Evolutionary conservation across 2,113 vertebrate species (phyloP), one percentile per base, ranked within the genome.

Genomic region (Elephantulus edwardii): DNA sequence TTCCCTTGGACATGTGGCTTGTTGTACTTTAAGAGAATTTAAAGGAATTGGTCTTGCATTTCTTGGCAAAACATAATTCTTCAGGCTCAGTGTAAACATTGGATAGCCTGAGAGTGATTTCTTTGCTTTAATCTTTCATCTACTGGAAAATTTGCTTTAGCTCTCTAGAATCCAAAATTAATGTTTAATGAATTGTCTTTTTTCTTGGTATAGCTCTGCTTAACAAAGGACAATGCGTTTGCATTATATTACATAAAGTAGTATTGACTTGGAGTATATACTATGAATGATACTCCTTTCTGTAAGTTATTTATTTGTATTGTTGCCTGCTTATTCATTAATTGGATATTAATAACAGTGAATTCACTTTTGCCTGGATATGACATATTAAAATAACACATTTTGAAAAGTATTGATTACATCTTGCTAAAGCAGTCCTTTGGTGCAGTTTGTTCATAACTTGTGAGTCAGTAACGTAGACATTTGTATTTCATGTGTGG

Each of bases 11-110:
- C 44, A 58, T 56, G 6, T 82, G 44, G 17, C 26, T 79, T 5
- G 86, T n/a, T 82, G 38, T 76, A 40, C 89, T 89, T 93, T 87
- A 50, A 92, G 58, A 46, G 50, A 22, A 35, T 60, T 83, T 76
- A 64, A 76, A 89, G 58, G 22, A 93, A 82, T 89, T 40, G 64
- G 30, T 86, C 24, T 50, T 78, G 33, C 0, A 13, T 26, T 3
- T 85, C 19, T 60, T 90, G 48, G 8, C 58, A 86, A 74, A 82
- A 71, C 17, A 48, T 72, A 71, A 66, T 70, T 88, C 60, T 40
- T 82, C 78, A 78, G 12, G 19, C 20, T 81, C 14, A 38, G 26
- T 75, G 3, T 86, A 48, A 82, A 86, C 1, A 60, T 4, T 16
- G 46, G 44, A 78, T 58, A 82, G 28, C 14, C n/a, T 88, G 52